Evolutionary conservation across 2,888 invertebrate species (phyloP).

Genomic region (Diplazon laetatorius): DNA sequence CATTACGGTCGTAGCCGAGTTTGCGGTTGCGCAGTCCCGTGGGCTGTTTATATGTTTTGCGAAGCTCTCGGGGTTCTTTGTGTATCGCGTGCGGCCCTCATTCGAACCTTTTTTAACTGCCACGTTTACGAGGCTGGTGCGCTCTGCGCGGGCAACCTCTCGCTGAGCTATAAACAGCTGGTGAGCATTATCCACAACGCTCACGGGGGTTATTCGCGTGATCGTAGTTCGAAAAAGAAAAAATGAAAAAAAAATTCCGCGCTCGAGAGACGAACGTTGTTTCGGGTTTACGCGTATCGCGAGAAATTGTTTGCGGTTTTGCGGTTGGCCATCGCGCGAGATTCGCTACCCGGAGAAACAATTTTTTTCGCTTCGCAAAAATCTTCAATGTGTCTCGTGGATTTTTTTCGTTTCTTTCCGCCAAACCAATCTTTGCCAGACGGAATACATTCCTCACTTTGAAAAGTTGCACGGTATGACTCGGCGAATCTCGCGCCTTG

Average conservation of each 20-base stretch:
- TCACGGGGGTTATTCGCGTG: slow-evolving; percentile 28
- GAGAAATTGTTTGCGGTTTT: slow-evolving; percentile 64
- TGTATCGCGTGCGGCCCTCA: slow-evolving; percentile 67
- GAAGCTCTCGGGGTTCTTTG: slow-evolving; percentile 41
- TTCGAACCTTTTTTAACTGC: slow-evolving; percentile 68
- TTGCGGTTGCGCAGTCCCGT: not conserved
- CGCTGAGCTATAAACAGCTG: slow-evolving; percentile 55
- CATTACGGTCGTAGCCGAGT: not conserved
- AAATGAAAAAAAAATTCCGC: too few relatives aligned
- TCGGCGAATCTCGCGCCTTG: too few relatives aligned
- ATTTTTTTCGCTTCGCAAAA: slow-evolving; percentile 32
- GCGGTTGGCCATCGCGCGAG: slow-evolving; percentile 47
- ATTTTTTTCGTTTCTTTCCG: not conserved
- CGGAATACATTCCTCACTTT: slow-evolving; percentile 51
- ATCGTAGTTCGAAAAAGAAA: slow-evolving; percentile 33
- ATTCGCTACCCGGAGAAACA: slow-evolving; percentile 33
- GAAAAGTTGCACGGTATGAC: too few relatives aligned
- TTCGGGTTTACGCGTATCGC: slow-evolving; percentile 57
- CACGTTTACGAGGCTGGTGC: slow-evolving; percentile 68
- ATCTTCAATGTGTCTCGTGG: too few relatives aligned
- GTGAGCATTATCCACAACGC: slow-evolving; percentile 56
- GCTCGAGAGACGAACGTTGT: slow-evolving; percentile 53
- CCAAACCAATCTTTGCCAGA: slow-evolving; percentile 21
- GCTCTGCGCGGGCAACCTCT: slow-evolving; percentile 45
- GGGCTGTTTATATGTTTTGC: slow-evolving; percentile 8